Evolutionary conservation across 1,140 invertebrate genomes (phyloP).

Genomic region (Scaptomyza graminum): DNA sequence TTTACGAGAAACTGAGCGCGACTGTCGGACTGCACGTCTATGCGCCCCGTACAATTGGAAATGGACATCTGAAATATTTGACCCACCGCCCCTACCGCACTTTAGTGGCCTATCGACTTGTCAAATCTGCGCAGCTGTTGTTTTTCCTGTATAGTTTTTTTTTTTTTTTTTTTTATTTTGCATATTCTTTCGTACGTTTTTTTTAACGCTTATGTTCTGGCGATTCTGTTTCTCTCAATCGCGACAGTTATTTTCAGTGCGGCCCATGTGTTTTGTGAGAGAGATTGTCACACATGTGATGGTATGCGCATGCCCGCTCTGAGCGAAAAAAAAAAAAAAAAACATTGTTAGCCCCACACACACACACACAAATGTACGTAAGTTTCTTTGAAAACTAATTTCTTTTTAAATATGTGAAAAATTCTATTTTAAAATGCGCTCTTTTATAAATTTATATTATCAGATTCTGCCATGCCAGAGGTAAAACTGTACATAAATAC

Average conservation of each 20-base stretch:
- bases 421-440: conserved; percentile 60
- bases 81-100: conserved; percentile 9
- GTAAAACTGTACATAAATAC: conserved; percentile 35
- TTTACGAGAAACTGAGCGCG: conserved; percentile 52
- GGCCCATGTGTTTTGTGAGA: conserved; percentile 49
- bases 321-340: conserved; percentile 52
- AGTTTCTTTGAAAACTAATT: conserved; percentile 61
- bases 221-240: conserved; percentile 34
- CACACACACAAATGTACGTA: conserved; percentile 42
- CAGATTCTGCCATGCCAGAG: conserved; percentile 4
- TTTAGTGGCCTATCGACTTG: conserved; percentile 50
- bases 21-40: conserved; percentile 33
- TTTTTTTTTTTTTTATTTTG: conserved; percentile 29
- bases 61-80: conserved; percentile 26
- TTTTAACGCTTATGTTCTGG: conserved; percentile 47
- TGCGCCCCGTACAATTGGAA: conserved; percentile 45
- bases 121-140: conserved; percentile 68
- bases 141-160: conserved; percentile 33
- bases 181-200: conserved; percentile 43
- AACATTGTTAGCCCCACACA: conserved; percentile 58
- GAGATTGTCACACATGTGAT: conserved; percentile 44
- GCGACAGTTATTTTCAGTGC: conserved; percentile 72
- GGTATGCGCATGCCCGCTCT: conserved; percentile 72
- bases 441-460: conserved; percentile 34
- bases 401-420: conserved; percentile 58